phyloP scores from a whole-genome alignment of 2,797 vertebrate species.

The Neostethus bicornis region DNA sequence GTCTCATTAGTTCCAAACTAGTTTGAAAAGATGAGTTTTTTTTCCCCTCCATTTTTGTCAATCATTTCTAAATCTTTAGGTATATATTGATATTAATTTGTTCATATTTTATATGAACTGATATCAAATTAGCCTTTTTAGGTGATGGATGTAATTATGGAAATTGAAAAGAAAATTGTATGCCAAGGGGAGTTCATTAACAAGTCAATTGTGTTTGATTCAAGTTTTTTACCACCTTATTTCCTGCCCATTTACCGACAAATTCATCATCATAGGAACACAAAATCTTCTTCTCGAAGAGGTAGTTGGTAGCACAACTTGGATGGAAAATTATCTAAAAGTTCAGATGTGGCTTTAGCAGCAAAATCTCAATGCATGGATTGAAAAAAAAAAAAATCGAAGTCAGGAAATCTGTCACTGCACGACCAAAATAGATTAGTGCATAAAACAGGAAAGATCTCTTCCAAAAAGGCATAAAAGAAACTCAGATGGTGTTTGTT shows the following conservation, averaged over 20 bases:
- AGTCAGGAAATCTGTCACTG: neutral
- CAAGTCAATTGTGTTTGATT: slow-evolving; percentile 38
- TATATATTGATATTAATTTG: neutral
- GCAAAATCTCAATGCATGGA: too few species aligned
- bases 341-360: too few species aligned
- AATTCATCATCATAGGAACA: slow-evolving; percentile 41
- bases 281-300: slow-evolving; percentile 34
- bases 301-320: slow-evolving; percentile 27
- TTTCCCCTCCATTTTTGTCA: neutral
- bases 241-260: slow-evolving; percentile 51
- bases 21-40: neutral
- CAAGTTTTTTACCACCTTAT: slow-evolving; percentile 39
- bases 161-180: slow-evolving; percentile 36
- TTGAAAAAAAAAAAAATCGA: neutral
- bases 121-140: slow-evolving; percentile 24
- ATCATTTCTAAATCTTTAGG: neutral
- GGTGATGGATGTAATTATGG: slow-evolving; percentile 27
- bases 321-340: slow-evolving; percentile 55
- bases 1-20: neutral
- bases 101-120: slow-evolving; percentile 4
- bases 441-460: neutral
- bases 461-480: neutral
- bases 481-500: slow-evolving; percentile 3
- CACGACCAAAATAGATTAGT: neutral
- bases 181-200: slow-evolving; percentile 46